A percentile compares a stretch with the other conserved stretches of the same genome.
These are phyloP conservation scores for Latrodectus hesperus DNA, from an alignment of 2,888 invertebrate species.

Conservation along the genomic window DNA sequence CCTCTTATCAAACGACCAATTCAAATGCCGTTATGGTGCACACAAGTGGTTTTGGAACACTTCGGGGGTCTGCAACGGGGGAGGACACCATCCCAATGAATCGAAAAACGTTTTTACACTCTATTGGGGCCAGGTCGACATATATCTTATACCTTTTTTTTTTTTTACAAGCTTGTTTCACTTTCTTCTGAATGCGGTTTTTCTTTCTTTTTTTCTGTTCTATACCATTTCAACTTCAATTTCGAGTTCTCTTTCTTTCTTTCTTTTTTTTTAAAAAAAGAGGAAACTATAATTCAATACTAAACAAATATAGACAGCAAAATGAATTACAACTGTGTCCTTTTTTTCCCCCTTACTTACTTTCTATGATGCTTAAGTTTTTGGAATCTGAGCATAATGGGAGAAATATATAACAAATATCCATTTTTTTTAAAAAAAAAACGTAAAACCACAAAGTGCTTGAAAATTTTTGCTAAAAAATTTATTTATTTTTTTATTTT, in stretches of 20 bases:
- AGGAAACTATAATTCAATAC: conserved; percentile 61
- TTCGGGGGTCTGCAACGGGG: conserved; percentile 10
- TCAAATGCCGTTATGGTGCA: conserved; percentile 63
- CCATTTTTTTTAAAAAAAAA: not conserved
- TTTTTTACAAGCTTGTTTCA: conserved; percentile 23
- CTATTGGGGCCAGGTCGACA: conserved; percentile 26
- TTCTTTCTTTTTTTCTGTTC: conserved; percentile 19
- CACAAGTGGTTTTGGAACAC: conserved; percentile 62
- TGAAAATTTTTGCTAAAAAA: conserved; percentile 18
- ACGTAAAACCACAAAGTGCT: not conserved
- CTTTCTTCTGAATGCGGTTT: conserved; percentile 42
- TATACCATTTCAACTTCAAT: conserved; percentile 50
- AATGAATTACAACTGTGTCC: conserved; percentile 49
- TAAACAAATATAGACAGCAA: conserved; percentile 61
- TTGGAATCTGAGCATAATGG: conserved; percentile 14
- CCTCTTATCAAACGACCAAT: conserved; percentile 49
- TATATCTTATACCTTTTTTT: conserved; percentile 39
- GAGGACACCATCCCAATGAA: conserved; percentile 38
- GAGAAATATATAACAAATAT: not conserved
- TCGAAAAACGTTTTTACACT: conserved; percentile 56
- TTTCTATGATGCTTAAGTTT: not conserved
- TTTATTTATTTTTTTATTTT: not conserved
- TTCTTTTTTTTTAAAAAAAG: conserved; percentile 2
- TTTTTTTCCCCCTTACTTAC: not conserved
- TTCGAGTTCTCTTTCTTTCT: not conserved